These are phyloP conservation scores for Parthenolecanium corni DNA, from an alignment of 2,888 invertebrate genomes.

Conservation along the genomic window DNA sequence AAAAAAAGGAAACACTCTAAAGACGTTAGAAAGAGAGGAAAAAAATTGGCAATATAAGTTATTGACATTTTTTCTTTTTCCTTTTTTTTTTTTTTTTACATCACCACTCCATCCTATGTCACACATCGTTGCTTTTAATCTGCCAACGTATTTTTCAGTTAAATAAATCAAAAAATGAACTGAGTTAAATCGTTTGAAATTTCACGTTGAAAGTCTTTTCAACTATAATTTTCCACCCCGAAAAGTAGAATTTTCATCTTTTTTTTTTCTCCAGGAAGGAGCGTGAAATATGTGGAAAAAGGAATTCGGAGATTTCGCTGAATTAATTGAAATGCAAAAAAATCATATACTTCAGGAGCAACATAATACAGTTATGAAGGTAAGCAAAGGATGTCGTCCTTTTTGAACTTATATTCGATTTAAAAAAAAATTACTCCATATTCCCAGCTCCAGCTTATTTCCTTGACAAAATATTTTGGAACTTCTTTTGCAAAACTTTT, in stretches of 20 bases:
- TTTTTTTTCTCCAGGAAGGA: background rate
- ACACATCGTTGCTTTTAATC: constrained; percentile 22
- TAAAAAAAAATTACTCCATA: too few species aligned
- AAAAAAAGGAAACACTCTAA: background rate
- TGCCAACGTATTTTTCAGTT: constrained; percentile 24
- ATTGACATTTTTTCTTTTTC: constrained; percentile 21
- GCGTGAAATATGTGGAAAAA: background rate
- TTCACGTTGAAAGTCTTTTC: constrained; percentile 11
- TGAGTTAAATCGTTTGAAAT: constrained; percentile 23
- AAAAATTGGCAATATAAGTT: constrained; percentile 18
- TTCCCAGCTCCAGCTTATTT: too few species aligned
- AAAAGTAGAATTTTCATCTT: constrained; percentile 10
- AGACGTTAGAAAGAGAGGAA: background rate
- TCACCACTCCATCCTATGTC: too few species aligned
- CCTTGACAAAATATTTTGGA: too few species aligned
- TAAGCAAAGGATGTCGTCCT: too few species aligned
- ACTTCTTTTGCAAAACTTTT: too few species aligned
- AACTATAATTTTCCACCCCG: constrained; percentile 2
- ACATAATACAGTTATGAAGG: too few species aligned
- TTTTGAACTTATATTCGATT: too few species aligned
- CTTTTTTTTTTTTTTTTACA: too few species aligned
- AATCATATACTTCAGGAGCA: too few species aligned
- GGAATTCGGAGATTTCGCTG: too few species aligned
- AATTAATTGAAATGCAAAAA: too few species aligned
- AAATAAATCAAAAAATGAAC: constrained; percentile 27